These are phyloP conservation scores for Sinohyriopsis cumingii DNA, from an alignment of 2,888 invertebrate genomes.

Conservation along the genomic window DNA sequence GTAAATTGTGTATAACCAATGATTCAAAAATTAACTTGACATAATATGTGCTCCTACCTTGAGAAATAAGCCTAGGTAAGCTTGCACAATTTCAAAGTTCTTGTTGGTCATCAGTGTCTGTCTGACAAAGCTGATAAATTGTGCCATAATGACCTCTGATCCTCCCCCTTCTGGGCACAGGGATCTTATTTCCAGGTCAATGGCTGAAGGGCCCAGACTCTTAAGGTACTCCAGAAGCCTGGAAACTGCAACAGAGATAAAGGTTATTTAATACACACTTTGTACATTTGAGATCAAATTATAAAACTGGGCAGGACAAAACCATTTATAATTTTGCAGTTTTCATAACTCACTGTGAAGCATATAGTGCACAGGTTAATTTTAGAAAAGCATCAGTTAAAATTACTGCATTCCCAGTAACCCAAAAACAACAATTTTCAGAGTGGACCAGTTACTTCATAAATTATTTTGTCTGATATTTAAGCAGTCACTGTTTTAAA, in stretches of 20 bases:
- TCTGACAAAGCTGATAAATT: constrained; percentile 84
- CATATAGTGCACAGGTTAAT: no score
- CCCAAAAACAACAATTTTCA: no score
- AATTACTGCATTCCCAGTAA: no score
- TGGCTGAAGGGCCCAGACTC: constrained; percentile 84
- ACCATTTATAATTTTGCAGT: no score
- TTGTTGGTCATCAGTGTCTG: constrained; percentile 82
- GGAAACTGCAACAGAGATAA: constrained; percentile 60
- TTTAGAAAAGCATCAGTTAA: no score
- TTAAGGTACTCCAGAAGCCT: constrained; percentile 80
- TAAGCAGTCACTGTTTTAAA: no score
- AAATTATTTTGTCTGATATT: no score
- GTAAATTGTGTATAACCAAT: neutral
- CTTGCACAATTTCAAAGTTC: constrained; percentile 92
- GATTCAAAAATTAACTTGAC: neutral
- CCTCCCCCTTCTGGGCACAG: constrained; percentile 84
- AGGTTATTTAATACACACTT: neutral
- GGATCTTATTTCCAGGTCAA: constrained; percentile 90
- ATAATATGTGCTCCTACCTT: constrained; percentile 75
- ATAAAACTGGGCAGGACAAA: no score
- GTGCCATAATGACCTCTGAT: constrained; percentile 80
- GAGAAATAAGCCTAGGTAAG: constrained; percentile 90
- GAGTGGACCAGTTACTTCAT: no score
- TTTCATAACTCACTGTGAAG: neutral
- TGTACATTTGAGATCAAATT: neutral